Percentiles rank a stretch among this genome's conserved stretches.
These are phyloP conservation scores for Lepidothrix coronata DNA, from an alignment of 2,113 vertebrate genomes.

Conservation along the genomic window DNA sequence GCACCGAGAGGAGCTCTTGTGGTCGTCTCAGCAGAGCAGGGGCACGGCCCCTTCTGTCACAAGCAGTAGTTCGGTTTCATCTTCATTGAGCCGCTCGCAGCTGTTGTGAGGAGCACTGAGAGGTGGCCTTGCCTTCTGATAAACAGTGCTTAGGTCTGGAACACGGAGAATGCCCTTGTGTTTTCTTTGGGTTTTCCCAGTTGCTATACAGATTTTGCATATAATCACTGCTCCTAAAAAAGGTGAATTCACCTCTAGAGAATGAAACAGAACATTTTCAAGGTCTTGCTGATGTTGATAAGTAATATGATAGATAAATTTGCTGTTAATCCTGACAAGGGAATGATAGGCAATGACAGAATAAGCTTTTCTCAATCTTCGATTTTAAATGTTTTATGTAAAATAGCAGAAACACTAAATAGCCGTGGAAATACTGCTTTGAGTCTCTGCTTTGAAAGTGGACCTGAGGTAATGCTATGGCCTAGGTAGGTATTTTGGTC, in stretches of 20 bases:
- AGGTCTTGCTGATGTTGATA: background rate
- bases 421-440: background rate
- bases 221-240: background rate
- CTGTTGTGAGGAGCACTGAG: background rate
- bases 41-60: fast-evolving
- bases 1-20: background rate
- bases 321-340: background rate
- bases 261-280: background rate
- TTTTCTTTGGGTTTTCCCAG: background rate
- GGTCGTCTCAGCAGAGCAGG: background rate
- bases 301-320: background rate
- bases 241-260: background rate
- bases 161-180: background rate
- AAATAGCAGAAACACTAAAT: background rate
- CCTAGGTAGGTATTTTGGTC: background rate
- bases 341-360: background rate
- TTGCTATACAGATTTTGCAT: background rate
- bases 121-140: background rate
- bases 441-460: background rate
- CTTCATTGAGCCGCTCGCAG: background rate
- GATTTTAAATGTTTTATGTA: background rate
- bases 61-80: background rate
- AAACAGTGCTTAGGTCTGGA: background rate
- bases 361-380: background rate
- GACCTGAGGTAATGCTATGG: background rate